Percentiles rank a stretch among this genome's conserved stretches.
Evolutionary conservation across 2,113 vertebrate species (phyloP).

Genomic region (Nyctibius bracteatus): DNA sequence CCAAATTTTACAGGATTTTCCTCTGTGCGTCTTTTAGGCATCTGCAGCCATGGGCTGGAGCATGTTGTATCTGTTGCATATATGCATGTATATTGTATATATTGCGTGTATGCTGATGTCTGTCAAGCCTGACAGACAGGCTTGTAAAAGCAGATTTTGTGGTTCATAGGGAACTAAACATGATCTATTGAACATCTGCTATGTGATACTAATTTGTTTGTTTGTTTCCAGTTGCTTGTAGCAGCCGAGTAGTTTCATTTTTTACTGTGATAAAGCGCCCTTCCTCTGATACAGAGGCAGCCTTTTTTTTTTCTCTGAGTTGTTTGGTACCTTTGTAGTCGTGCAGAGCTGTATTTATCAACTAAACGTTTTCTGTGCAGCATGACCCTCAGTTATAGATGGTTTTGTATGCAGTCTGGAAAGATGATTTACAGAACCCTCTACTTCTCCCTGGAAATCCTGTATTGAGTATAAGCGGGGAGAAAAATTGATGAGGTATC

Average conservation of each 20-base stretch:
- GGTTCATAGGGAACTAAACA: background rate
- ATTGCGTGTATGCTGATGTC: background rate
- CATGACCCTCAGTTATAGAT: background rate
- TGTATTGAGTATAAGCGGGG: background rate
- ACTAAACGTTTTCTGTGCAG: background rate
- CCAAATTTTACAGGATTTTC: background rate
- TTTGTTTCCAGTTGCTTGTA: background rate
- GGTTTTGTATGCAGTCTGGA: background rate
- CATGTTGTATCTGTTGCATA: fast-evolving
- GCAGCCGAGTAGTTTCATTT: background rate
- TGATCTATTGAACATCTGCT: background rate
- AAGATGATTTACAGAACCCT: background rate
- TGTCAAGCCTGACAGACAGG: background rate
- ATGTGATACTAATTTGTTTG: background rate
- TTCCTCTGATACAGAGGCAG: background rate
- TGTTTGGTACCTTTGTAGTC: background rate
- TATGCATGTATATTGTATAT: background rate
- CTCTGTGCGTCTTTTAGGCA: background rate
- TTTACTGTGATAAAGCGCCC: background rate
- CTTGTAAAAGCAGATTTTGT: background rate
- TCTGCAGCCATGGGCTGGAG: background rate
- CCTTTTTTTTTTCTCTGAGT: background rate
- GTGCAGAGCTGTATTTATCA: background rate
- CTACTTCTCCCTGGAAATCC: background rate
- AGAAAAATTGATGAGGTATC: background rate